These are phyloP conservation scores for Pandion haliaetus DNA, from an alignment of 2,113 vertebrate species.

Conservation along the genomic window DNA sequence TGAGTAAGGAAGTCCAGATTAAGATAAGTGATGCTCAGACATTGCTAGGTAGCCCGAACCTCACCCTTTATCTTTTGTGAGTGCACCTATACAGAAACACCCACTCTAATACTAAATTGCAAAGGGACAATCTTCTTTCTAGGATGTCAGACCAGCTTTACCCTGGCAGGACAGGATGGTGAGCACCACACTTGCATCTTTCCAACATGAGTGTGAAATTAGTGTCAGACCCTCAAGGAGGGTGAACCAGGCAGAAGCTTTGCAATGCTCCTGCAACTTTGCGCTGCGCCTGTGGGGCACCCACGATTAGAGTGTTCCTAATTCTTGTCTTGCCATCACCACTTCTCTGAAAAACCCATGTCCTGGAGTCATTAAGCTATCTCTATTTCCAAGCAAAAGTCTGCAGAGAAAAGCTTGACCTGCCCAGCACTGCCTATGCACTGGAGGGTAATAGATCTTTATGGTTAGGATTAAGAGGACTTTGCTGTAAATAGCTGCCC, in stretches of 20 bases:
- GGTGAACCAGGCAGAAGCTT: not conserved
- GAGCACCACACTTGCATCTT: not conserved
- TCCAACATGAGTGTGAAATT: not conserved
- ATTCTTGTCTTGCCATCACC: not conserved
- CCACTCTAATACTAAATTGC: not conserved
- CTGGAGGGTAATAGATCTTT: not conserved
- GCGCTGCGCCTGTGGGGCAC: fast-evolving
- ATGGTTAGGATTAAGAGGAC: not conserved
- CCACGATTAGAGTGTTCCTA: not conserved
- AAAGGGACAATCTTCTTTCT: not conserved
- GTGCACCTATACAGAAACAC: not conserved
- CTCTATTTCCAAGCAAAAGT: not conserved
- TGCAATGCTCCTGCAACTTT: not conserved
- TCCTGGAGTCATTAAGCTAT: not conserved
- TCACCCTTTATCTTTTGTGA: not conserved
- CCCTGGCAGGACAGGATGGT: not conserved
- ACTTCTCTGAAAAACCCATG: not conserved
- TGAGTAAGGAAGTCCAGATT: not conserved
- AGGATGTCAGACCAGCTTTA: not conserved
- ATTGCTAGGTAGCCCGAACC: not conserved
- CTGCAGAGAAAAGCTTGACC: not conserved
- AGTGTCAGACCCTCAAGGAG: not conserved
- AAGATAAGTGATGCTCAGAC: not conserved
- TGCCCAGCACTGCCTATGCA: not conserved
- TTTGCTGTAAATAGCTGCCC: not conserved